Conservation (phyloP, 1,140 invertebrate genomes). For the Papilio machaon region DNA sequence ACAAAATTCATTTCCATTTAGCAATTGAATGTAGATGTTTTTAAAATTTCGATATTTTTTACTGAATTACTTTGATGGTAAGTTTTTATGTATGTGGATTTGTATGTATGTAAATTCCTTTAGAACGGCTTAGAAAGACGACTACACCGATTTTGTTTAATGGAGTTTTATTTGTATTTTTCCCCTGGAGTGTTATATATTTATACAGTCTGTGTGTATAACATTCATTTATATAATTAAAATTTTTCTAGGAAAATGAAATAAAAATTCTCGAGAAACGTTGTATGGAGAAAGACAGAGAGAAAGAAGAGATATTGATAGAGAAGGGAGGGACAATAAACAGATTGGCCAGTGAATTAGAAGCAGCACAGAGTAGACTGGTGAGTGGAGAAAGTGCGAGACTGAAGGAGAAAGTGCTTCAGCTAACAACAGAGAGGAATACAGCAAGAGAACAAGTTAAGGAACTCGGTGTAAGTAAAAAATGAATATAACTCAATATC, state of each 20-base stretch:
- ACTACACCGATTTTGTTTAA: no score
- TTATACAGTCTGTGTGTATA: no score
- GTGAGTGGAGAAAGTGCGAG: conserved; percentile 58
- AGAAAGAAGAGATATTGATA: conserved; percentile 80
- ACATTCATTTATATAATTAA: neutral
- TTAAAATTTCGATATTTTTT: no score
- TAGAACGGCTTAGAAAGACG: no score
- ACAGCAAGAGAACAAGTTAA: conserved; percentile 74
- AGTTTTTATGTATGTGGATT: no score
- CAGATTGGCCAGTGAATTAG: conserved; percentile 77
- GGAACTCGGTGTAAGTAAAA: conserved; percentile 66
- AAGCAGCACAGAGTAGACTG: conserved; percentile 76
- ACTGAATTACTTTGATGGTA: no score
- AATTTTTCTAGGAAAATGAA: conserved; percentile 75
- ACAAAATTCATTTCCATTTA: no score
- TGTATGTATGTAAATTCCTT: no score
- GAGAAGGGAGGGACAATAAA: conserved; percentile 83
- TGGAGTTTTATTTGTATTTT: no score
- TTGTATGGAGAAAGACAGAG: conserved; percentile 80
- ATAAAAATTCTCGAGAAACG: conserved; percentile 79
- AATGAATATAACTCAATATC: conserved; percentile 28
- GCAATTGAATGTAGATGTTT: neutral
- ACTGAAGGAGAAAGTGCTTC: conserved; percentile 69
- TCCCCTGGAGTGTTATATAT: no score
- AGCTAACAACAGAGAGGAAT: conserved; percentile 67